Conservation (phyloP, 2,113 vertebrate species). For the Atlantisia rogersi region DNA sequence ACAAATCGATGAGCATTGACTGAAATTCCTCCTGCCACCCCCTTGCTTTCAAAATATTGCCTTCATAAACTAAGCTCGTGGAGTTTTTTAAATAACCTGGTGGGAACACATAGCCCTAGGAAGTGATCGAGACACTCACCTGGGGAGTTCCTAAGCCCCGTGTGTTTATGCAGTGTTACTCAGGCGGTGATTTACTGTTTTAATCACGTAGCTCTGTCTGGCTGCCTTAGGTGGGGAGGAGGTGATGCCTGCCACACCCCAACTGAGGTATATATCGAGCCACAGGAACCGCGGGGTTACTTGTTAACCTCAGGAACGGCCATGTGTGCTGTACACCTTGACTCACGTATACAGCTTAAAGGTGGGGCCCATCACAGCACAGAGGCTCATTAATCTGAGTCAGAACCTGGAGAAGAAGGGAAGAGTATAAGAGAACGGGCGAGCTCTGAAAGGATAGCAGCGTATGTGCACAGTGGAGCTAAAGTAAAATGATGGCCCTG, state of each 20-base stretch:
- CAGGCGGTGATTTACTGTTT: constrained; percentile 80
- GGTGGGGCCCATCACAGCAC: constrained; percentile 75
- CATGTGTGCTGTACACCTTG: constrained; percentile 66
- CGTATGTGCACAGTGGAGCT: background rate
- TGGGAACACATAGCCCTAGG: constrained; percentile 64
- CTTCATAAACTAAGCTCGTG: background rate
- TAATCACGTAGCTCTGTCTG: constrained; percentile 72
- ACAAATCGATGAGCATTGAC: background rate
- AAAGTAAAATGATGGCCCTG: constrained; percentile 55
- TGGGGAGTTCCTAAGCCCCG: constrained; percentile 16
- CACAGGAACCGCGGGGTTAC: constrained; percentile 62
- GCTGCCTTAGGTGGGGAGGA: constrained; percentile 70
- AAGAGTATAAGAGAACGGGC: constrained; percentile 78
- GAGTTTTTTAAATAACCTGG: background rate
- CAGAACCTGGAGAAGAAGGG: constrained; percentile 66
- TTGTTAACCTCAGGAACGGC: constrained; percentile 58
- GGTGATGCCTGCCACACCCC: constrained; percentile 75
- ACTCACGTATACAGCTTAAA: constrained; percentile 82
- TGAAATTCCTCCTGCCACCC: background rate
- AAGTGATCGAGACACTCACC: constrained; percentile 22
- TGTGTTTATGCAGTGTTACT: constrained; percentile 79
- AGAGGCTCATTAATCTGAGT: constrained; percentile 73
- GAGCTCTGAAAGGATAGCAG: constrained; percentile 51
- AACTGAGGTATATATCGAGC: constrained; percentile 34
- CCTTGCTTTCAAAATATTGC: background rate